These are phyloP conservation scores for Chrysodeixis includens DNA, from an alignment of 2,888 invertebrate genomes.

Conservation along the genomic window DNA sequence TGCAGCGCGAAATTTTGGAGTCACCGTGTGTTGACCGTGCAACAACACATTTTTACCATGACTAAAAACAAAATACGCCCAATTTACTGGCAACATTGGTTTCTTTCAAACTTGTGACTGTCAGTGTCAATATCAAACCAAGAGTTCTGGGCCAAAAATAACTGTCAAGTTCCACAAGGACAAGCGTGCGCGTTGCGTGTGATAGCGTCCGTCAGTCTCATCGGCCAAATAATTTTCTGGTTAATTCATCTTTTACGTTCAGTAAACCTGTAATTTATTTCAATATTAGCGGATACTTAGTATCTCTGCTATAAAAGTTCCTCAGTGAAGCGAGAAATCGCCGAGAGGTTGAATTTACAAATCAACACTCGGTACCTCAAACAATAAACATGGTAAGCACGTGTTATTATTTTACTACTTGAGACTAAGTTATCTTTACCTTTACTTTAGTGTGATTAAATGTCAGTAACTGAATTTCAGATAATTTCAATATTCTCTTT, in stretches of 20 bases:
- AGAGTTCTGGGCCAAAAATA: too few species aligned
- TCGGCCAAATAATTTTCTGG: neutral
- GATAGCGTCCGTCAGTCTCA: neutral
- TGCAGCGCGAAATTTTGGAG: too few species aligned
- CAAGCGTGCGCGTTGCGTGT: neutral
- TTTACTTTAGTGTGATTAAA: neutral
- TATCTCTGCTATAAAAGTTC: slow-evolving; percentile 55
- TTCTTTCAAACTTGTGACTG: neutral
- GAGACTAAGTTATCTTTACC: neutral
- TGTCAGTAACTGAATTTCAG: neutral
- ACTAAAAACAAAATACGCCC: too few species aligned
- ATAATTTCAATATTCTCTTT: neutral
- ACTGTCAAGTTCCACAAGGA: neutral
- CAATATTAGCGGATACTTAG: neutral
- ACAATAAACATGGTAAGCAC: slow-evolving; percentile 77
- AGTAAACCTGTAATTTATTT: slow-evolving; percentile 5
- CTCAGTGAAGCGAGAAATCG: slow-evolving; percentile 89
- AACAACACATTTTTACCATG: too few species aligned
- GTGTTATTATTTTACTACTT: slow-evolving; percentile 43
- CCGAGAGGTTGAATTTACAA: slow-evolving; percentile 81
- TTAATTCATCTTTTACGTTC: neutral
- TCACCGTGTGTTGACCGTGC: too few species aligned
- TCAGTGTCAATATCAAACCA: neutral
- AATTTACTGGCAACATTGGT: neutral
- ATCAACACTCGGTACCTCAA: slow-evolving; percentile 44